These are phyloP conservation scores for Forbesichthys agassizii DNA, from an alignment of 2,113 vertebrate species.

Conservation along the genomic window DNA sequence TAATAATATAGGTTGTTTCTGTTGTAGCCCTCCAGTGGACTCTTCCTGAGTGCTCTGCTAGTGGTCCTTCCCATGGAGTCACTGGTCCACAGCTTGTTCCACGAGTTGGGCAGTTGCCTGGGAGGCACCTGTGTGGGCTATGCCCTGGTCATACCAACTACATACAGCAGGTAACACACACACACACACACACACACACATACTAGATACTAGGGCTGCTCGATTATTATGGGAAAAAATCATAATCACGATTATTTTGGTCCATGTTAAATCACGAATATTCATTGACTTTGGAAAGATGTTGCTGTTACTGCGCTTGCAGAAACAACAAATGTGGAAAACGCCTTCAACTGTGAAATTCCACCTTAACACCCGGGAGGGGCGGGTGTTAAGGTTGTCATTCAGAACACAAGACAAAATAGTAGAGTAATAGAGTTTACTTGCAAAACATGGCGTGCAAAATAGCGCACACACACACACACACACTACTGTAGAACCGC, in stretches of 20 bases:
- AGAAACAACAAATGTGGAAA: no score
- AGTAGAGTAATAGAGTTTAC: no score
- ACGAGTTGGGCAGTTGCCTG: slow-evolving; percentile 90
- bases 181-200: not conserved
- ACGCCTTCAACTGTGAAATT: no score
- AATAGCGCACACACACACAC: not conserved
- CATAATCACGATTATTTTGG: no score
- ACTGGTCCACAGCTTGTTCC: slow-evolving; percentile 90
- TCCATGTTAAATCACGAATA: no score
- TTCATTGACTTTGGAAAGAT: no score
- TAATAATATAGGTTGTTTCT: not conserved
- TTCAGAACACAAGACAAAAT: no score
- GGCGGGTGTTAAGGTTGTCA: no score
- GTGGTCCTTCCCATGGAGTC: slow-evolving; percentile 93
- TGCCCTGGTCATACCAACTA: slow-evolving; percentile 92
- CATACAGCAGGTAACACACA: slow-evolving; percentile 88
- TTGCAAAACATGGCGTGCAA: not conserved
- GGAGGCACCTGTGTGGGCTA: slow-evolving; percentile 96
- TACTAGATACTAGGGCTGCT: not conserved
- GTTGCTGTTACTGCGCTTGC: no score
- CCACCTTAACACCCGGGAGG: no score
- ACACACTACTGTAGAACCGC: not conserved
- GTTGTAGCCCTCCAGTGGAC: slow-evolving; percentile 82
- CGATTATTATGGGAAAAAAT: no score
- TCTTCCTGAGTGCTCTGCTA: slow-evolving; percentile 92